phyloP scores from a whole-genome alignment of 2,888 invertebrate genomes.

The Dastarcus helophoroides region DNA sequence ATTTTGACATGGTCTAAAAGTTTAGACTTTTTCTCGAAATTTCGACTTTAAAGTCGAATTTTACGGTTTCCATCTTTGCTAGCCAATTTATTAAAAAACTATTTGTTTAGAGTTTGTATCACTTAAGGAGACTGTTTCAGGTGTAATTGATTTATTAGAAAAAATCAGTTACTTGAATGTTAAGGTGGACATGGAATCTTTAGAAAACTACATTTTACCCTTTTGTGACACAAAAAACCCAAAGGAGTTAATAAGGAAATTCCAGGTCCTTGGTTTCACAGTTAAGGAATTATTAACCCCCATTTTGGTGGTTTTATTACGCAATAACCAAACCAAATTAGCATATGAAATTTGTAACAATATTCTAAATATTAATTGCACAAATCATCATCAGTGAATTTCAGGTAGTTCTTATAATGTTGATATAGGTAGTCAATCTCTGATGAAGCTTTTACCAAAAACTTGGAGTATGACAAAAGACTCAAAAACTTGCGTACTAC shows the following conservation, averaged over 20 bases:
- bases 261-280: conserved; percentile 37
- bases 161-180: conserved; percentile 45
- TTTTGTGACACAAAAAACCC: conserved; percentile 41
- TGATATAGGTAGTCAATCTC: conserved; percentile 40
- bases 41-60: no score
- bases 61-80: no score
- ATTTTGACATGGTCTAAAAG: no score
- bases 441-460: conserved; percentile 40
- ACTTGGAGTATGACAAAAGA: conserved; percentile 41
- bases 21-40: no score
- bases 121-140: conserved; percentile 27
- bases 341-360: conserved; percentile 43
- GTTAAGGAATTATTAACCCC: conserved; percentile 37
- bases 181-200: conserved; percentile 46
- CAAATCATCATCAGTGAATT: conserved; percentile 4
- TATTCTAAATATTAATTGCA: conserved; percentile 1
- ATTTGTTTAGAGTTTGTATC: no score
- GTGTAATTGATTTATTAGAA: conserved; percentile 42
- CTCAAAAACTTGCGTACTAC: conserved; percentile 36
- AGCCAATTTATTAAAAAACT: conserved; percentile 5
- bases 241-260: conserved; percentile 41
- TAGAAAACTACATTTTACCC: conserved; percentile 45
- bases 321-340: conserved; percentile 19
- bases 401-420: conserved; percentile 30
- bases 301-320: conserved; percentile 39